phyloP scores from a whole-genome alignment of 2,888 invertebrate genomes.

The Theretra japonica region DNA sequence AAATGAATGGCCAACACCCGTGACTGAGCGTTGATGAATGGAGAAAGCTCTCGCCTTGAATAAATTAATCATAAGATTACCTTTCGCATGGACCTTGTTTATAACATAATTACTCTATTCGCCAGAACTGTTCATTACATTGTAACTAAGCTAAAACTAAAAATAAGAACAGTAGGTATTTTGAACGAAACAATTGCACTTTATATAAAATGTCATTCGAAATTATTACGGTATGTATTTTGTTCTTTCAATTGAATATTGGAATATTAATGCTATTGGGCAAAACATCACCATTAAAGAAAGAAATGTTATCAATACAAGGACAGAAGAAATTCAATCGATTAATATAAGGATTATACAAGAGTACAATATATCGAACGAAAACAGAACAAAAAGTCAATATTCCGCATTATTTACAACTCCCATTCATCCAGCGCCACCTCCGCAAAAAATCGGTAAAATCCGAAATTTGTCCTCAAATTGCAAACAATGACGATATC shows the following conservation, averaged over 20 bases:
- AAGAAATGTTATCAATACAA: too few species aligned
- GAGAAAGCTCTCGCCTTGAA: conserved; percentile 1
- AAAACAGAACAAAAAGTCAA: neutral
- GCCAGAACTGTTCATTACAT: neutral
- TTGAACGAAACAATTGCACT: too few species aligned
- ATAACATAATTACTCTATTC: neutral
- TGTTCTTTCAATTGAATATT: too few species aligned
- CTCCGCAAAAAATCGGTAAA: neutral
- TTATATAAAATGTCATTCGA: too few species aligned
- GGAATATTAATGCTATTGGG: too few species aligned
- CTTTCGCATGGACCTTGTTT: neutral
- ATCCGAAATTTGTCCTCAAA: conserved; percentile 23
- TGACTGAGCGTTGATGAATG: neutral
- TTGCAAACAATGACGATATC: conserved; percentile 33
- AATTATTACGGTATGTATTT: too few species aligned
- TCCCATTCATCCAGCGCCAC: neutral
- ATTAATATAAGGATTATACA: too few species aligned
- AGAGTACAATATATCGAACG: too few species aligned
- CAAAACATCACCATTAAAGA: too few species aligned
- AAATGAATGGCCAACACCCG: conserved; percentile 2
- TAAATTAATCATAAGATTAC: conserved; percentile 4
- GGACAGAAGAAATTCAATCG: too few species aligned
- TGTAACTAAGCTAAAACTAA: too few species aligned
- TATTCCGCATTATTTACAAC: neutral
- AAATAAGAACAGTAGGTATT: too few species aligned